A percentile compares a stretch with the other conserved stretches of the same genome.
phyloP scores from a whole-genome alignment of 1,140 invertebrate species.

The Drosophila dunni region DNA sequence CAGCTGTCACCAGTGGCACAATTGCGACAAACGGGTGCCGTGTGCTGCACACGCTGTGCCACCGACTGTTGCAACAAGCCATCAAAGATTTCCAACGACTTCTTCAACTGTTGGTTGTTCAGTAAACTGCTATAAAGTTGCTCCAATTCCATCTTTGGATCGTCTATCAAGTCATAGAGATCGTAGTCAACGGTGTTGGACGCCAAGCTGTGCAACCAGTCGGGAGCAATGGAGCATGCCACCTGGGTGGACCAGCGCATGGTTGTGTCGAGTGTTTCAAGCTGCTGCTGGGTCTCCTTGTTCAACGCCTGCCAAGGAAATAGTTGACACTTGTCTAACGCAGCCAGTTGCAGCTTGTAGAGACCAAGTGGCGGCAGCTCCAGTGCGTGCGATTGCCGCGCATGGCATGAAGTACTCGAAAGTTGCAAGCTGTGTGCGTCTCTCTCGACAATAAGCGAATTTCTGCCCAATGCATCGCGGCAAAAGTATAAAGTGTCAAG shows the following conservation, averaged over 20 bases:
- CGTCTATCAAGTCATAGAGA: constrained; percentile 25
- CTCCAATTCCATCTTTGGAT: constrained; percentile 70
- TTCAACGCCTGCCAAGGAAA: constrained; percentile 60
- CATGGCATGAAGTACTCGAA: constrained; percentile 86
- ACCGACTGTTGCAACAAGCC: constrained; percentile 88
- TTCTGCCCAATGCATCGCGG: constrained; percentile 93
- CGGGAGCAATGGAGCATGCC: constrained; percentile 25
- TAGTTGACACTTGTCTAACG: constrained; percentile 36
- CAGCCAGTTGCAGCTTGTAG: constrained; percentile 48
- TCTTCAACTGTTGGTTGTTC: constrained; percentile 29
- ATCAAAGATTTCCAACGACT: constrained; percentile 85
- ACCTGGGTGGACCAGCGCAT: constrained; percentile 44
- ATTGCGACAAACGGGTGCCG: constrained; percentile 88
- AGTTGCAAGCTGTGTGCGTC: constrained; percentile 85
- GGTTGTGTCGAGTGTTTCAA: constrained; percentile 30
- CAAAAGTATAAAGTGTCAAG: constrained; percentile 91
- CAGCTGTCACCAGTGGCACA: constrained; percentile 86
- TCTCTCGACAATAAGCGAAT: constrained; percentile 91
- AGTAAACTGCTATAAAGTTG: constrained; percentile 38
- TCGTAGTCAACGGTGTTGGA: constrained; percentile 8
- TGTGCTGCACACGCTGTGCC: constrained; percentile 87
- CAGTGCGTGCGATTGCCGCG: constrained; percentile 72
- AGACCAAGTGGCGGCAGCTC: constrained; percentile 89
- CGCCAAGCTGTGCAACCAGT: constrained; percentile 33
- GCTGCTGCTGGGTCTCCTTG: constrained; percentile 33